These are phyloP conservation scores for Macquaria ambigua DNA, from an alignment of 2,113 vertebrate species.

Conservation along the genomic window DNA sequence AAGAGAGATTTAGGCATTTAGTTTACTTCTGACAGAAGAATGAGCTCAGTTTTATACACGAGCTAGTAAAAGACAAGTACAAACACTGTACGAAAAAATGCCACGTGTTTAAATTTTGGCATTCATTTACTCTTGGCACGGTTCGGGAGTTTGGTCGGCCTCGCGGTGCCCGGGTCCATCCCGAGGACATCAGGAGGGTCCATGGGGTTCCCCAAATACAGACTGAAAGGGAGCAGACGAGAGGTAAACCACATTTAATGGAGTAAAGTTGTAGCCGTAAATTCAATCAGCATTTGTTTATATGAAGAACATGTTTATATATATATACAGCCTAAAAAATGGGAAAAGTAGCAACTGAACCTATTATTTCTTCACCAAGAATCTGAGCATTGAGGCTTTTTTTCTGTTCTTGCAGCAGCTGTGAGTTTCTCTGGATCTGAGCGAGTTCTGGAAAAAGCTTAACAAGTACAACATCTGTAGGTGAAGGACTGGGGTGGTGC, in stretches of 20 bases:
- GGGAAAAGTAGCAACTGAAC: not conserved
- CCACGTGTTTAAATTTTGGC: not conserved
- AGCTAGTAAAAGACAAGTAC: not conserved
- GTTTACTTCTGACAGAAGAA: not conserved
- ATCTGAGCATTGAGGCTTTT: not conserved
- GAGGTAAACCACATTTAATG: not conserved
- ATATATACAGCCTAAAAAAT: not conserved
- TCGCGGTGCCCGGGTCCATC: constrained; percentile 85
- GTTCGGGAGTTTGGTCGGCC: constrained; percentile 91
- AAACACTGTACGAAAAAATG: not conserved
- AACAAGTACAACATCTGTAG: rapidly evolving
- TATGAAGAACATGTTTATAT: not conserved
- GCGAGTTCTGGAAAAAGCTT: not conserved
- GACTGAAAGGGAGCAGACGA: constrained; percentile 76
- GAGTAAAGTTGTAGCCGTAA: rapidly evolving
- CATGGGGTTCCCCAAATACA: constrained; percentile 99
- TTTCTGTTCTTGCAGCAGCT: not conserved
- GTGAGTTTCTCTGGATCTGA: not conserved
- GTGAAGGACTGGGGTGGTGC: not conserved
- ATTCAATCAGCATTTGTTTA: not conserved
- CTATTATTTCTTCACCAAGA: not conserved
- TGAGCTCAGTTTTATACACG: not conserved
- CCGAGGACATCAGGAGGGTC: constrained; percentile 96
- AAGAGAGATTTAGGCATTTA: not conserved
- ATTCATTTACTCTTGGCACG: constrained; percentile 91